Percentiles rank a stretch among this genome's conserved stretches.
Evolutionary conservation across 35 echinoderm and acorn worm species (phyloP).

Genomic region (Heliocidaris erythrogramma): DNA sequence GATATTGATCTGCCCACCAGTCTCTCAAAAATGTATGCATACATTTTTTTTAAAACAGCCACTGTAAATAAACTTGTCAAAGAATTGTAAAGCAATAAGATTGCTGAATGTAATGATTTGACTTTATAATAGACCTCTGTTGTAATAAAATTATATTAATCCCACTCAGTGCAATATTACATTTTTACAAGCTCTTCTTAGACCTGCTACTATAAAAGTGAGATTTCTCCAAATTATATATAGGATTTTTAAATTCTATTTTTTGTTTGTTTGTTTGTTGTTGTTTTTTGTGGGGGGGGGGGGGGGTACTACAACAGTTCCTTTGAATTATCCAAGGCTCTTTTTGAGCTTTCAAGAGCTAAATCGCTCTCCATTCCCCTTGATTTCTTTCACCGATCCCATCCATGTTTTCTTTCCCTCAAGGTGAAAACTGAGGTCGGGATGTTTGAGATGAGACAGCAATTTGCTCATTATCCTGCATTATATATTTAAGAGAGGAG

Average conservation of each 20-base stretch:
- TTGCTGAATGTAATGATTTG: too few species aligned
- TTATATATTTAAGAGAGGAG: not conserved
- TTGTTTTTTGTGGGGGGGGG: not conserved
- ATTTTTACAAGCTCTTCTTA: not conserved
- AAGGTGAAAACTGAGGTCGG: not conserved
- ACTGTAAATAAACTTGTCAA: too few species aligned
- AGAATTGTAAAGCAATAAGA: too few species aligned
- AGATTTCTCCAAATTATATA: not conserved
- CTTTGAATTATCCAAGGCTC: not conserved
- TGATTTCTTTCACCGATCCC: not conserved
- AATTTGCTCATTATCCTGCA: not conserved
- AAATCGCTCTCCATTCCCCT: not conserved
- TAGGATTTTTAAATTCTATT: not conserved
- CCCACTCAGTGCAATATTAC: not conserved
- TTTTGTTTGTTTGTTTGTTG: too few species aligned
- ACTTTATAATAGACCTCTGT: too few species aligned
- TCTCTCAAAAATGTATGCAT: too few species aligned
- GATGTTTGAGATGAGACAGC: not conserved
- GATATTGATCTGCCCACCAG: too few species aligned
- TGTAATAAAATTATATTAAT: too few species aligned
- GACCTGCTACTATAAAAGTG: not conserved
- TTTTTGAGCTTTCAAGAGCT: not conserved
- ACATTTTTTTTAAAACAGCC: too few species aligned
- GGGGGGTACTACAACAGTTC: not conserved
- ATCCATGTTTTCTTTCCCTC: not conserved